Evolutionary conservation across 2,888 invertebrate genomes (phyloP).

Genomic region (Thera britannica): DNA sequence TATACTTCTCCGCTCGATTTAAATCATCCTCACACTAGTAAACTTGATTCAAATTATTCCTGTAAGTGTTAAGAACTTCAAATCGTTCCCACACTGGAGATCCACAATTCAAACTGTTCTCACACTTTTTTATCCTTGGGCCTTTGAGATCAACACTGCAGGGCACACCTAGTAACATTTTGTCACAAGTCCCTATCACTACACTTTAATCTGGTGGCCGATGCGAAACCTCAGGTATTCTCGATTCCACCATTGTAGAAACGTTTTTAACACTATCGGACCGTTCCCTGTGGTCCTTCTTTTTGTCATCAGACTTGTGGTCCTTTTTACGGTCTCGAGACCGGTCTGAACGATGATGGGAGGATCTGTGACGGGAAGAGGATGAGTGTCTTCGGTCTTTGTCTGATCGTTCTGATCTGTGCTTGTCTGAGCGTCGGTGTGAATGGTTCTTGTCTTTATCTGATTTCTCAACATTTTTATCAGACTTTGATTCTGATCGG

Average conservation of each 20-base stretch:
- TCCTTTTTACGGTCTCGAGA: conserved; percentile 64
- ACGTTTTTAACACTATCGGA: conserved; percentile 45
- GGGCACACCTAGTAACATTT: conserved; percentile 30
- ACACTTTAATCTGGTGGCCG: conserved; percentile 68
- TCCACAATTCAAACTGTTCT: conserved; percentile 5
- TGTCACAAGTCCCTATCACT: conserved; percentile 32
- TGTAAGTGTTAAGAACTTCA: conserved; percentile 2
- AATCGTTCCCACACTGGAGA: conserved; percentile 13
- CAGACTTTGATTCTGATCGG: conserved; percentile 18
- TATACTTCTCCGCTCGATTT: neutral
- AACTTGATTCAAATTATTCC: conserved; percentile 8
- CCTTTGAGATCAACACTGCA: conserved; percentile 29
- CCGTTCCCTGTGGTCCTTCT: conserved; percentile 40
- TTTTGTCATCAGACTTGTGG: conserved; percentile 56
- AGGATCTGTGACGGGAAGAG: conserved; percentile 66
- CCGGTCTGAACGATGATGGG: conserved; percentile 56
- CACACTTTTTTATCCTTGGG: neutral
- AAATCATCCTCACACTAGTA: neutral
- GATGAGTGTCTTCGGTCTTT: conserved; percentile 70
- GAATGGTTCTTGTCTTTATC: conserved; percentile 55
- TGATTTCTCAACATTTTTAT: conserved; percentile 42
- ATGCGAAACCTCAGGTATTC: conserved; percentile 57
- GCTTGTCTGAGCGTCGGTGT: conserved; percentile 58
- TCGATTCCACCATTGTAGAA: conserved; percentile 47
- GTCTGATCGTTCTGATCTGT: conserved; percentile 45